A percentile compares a stretch with the other conserved stretches of the same genome.
These are phyloP conservation scores for Drosophila yooni DNA, from an alignment of 2,888 invertebrate species.

Conservation along the genomic window DNA sequence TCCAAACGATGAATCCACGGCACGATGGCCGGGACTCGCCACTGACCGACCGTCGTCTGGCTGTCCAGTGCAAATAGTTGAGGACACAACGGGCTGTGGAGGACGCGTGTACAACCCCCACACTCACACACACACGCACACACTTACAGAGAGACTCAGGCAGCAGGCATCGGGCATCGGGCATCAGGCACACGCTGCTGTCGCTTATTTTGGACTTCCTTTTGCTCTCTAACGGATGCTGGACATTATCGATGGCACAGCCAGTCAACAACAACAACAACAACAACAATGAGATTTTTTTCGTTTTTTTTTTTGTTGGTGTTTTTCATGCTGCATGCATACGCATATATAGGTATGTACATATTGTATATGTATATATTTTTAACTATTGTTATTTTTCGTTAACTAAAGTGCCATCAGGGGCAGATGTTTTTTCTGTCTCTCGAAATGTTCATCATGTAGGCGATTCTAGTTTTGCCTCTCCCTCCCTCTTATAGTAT, in stretches of 20 bases:
- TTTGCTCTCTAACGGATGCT: conserved; percentile 77
- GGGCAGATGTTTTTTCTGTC: conserved; percentile 82
- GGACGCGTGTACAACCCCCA: conserved; percentile 74
- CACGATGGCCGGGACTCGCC: conserved; percentile 31
- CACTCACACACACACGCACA: conserved; percentile 35
- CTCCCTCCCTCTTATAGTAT: conserved; percentile 23
- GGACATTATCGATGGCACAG: conserved; percentile 78
- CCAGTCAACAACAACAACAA: conserved; percentile 44
- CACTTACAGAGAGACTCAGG: neutral
- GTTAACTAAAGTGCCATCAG: conserved; percentile 83
- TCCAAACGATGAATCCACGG: conserved; percentile 61
- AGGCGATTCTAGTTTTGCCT: conserved; percentile 51
- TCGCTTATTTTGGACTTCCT: conserved; percentile 75
- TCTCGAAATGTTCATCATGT: conserved; percentile 44
- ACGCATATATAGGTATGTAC: conserved; percentile 27
- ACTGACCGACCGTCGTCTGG: conserved; percentile 9
- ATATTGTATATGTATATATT: conserved; percentile 62
- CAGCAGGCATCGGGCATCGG: conserved; percentile 15
- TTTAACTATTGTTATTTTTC: conserved; percentile 80
- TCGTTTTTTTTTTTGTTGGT: conserved; percentile 39
- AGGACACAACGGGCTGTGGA: conserved; percentile 38
- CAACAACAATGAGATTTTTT: conserved; percentile 31
- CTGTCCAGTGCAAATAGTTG: conserved; percentile 69
- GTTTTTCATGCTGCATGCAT: conserved; percentile 55
- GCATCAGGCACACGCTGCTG: conserved; percentile 68